phyloP scores from a whole-genome alignment of 2,888 invertebrate genomes.

The Yponomeuta sedellus region DNA sequence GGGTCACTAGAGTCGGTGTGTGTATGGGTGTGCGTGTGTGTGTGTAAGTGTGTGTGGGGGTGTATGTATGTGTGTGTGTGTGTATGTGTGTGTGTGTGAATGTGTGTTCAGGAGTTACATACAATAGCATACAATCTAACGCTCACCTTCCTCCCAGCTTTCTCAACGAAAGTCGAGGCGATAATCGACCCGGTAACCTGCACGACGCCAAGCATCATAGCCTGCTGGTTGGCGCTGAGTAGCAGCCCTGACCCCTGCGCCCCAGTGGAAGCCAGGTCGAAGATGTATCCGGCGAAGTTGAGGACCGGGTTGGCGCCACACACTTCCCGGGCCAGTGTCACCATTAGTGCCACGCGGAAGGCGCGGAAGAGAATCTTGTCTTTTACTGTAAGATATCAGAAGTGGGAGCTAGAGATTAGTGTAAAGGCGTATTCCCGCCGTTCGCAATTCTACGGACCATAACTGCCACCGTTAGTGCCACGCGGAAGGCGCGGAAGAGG shows the following conservation, averaged over 20 bases:
- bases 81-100: too few relatives aligned
- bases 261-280: constrained; percentile 21
- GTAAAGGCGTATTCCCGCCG: too few relatives aligned
- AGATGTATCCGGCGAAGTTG: constrained; percentile 35
- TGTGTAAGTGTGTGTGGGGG: too few relatives aligned
- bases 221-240: constrained; percentile 42
- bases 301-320: constrained; percentile 34
- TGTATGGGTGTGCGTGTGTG: too few relatives aligned
- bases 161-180: constrained; percentile 54
- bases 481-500: constrained; percentile 30
- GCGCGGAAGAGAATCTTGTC: constrained; percentile 28
- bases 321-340: constrained; percentile 30
- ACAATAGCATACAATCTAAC: too few relatives aligned
- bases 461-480: constrained; percentile 28
- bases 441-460: too few relatives aligned
- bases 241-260: constrained; percentile 25
- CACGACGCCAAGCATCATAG: constrained; percentile 59
- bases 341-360: constrained; percentile 30
- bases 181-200: constrained; percentile 54
- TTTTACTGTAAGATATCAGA: constrained; percentile 18
- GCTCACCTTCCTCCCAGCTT: constrained; percentile 46
- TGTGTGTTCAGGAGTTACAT: too few relatives aligned
- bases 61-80: too few relatives aligned
- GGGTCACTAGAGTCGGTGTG: too few relatives aligned
- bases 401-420: background rate